phyloP scores from a whole-genome alignment of 2,888 invertebrate species.

The Drosophila trichaetosa region DNA sequence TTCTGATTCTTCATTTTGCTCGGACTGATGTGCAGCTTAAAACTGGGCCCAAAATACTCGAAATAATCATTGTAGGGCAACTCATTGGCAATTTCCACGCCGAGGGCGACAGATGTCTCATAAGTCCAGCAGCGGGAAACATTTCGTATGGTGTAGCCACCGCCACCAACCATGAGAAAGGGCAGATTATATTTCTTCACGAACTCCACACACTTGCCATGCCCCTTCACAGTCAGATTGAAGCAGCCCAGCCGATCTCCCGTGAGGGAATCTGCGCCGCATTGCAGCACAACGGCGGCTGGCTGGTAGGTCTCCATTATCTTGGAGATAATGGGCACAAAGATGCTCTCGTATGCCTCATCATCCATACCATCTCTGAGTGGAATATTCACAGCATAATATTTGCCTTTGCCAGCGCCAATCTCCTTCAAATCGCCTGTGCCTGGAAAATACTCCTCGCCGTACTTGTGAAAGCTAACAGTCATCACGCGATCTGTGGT shows the following conservation, averaged over 20 bases:
- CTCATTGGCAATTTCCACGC: conserved; percentile 98
- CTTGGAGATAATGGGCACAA: conserved; percentile 97
- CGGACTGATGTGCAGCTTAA: conserved; percentile 99
- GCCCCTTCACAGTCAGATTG: conserved; percentile 98
- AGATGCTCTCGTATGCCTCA: conserved; percentile 97
- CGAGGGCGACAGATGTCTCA: conserved; percentile 98
- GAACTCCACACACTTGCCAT: conserved; percentile 99
- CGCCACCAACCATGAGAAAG: conserved; percentile 98
- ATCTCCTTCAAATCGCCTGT: conserved; percentile 94
- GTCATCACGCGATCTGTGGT: conserved; percentile 99
- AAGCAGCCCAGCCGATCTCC: conserved; percentile 98
- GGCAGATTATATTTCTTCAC: conserved; percentile 99
- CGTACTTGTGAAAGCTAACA: conserved; percentile 98
- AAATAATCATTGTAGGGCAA: conserved; percentile 99
- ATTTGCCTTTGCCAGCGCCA: conserved; percentile 96
- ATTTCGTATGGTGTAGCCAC: conserved; percentile 99
- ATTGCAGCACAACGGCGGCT: conserved; percentile 98
- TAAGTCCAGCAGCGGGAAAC: conserved; percentile 99
- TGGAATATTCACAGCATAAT: conserved; percentile 99
- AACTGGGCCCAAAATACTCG: conserved; percentile 99
- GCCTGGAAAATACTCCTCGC: conserved; percentile 99
- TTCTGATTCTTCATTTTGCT: conserved; percentile 99
- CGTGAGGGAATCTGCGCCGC: conserved; percentile 99
- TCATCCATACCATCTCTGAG: conserved; percentile 99
- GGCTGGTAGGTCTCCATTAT: conserved; percentile 99